phyloP scores from a whole-genome alignment of 2,113 vertebrate genomes.

The Phyllopteryx taeniolatus region DNA sequence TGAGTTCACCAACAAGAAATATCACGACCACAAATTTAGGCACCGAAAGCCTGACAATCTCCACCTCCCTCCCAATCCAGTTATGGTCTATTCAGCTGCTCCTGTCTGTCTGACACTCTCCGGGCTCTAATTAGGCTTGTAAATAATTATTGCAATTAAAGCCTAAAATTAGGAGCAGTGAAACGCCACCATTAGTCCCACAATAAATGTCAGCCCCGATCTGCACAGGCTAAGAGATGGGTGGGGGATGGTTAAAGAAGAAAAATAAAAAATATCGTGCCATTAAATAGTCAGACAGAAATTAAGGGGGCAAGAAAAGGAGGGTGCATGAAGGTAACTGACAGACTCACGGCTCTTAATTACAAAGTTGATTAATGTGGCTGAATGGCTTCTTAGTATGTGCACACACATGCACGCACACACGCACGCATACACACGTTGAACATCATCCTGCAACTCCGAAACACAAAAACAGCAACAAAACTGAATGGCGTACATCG shows the following conservation, averaged over 20 bases:
- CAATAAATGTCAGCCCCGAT: slow-evolving; percentile 70
- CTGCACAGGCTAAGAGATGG: slow-evolving; percentile 56
- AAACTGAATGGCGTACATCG: not conserved
- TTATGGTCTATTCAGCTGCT: slow-evolving; percentile 66
- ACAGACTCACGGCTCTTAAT: slow-evolving; percentile 73
- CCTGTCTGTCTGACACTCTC: slow-evolving; percentile 65
- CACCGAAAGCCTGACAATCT: slow-evolving; percentile 7
- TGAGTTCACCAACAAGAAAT: slow-evolving; percentile 14
- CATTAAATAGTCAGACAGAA: slow-evolving; percentile 66
- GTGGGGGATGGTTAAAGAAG: not conserved
- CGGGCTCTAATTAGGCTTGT: slow-evolving; percentile 80
- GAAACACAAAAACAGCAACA: not conserved
- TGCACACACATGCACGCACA: slow-evolving; percentile 1
- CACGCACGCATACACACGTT: not conserved
- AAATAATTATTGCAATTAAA: slow-evolving; percentile 85
- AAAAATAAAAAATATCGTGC: slow-evolving; percentile 63
- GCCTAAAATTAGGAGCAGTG: slow-evolving; percentile 76
- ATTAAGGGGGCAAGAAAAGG: slow-evolving; percentile 36
- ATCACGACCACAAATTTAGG: slow-evolving; percentile 9
- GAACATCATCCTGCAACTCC: not conserved
- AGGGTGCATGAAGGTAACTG: slow-evolving; percentile 56
- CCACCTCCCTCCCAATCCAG: slow-evolving; percentile 31
- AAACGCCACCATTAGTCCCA: slow-evolving; percentile 71
- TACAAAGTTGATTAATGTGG: slow-evolving; percentile 72
- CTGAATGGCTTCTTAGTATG: slow-evolving; percentile 50